phyloP scores from a whole-genome alignment of 1,140 invertebrate genomes.

The Goniozus legneri region DNA sequence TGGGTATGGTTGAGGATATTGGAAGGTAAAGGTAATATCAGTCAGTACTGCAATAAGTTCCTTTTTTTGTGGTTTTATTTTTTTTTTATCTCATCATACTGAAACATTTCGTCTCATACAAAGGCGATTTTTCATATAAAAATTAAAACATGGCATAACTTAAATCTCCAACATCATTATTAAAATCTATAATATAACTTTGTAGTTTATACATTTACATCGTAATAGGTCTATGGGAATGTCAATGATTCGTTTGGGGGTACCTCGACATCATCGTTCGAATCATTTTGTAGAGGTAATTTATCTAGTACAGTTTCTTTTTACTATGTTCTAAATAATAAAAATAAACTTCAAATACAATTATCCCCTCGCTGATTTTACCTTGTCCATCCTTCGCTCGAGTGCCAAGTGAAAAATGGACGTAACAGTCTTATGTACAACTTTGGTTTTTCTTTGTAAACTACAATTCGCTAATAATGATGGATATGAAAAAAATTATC shows the following conservation, averaged over 20 bases:
- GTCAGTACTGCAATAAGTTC: too few species aligned
- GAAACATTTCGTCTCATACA: constrained; percentile 21
- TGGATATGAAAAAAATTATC: too few species aligned
- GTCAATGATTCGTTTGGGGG: too few species aligned
- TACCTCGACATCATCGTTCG: too few species aligned
- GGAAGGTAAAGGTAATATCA: too few species aligned
- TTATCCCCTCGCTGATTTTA: constrained; percentile 32
- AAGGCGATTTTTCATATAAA: constrained; percentile 30
- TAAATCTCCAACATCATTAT: constrained; percentile 19
- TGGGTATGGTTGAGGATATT: too few species aligned
- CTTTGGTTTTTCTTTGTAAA: too few species aligned
- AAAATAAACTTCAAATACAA: constrained; percentile 46
- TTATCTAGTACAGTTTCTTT: constrained; percentile 18
- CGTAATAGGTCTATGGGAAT: too few species aligned
- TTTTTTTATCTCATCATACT: constrained; percentile 12
- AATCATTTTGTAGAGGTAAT: constrained; percentile 18
- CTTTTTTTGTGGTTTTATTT: too few species aligned
- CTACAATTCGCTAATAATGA: too few species aligned
- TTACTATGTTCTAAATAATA: constrained; percentile 39
- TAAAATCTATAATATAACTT: background rate
- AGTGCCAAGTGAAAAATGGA: constrained; percentile 4
- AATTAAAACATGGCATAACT: constrained; percentile 27
- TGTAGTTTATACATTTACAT: too few species aligned
- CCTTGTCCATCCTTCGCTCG: background rate
- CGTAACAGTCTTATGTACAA: constrained; percentile 45